Percentiles rank a stretch among this genome's conserved stretches.
These are phyloP conservation scores for Matsumyia berberina DNA, from an alignment of 2,888 invertebrate genomes.

Conservation along the genomic window DNA sequence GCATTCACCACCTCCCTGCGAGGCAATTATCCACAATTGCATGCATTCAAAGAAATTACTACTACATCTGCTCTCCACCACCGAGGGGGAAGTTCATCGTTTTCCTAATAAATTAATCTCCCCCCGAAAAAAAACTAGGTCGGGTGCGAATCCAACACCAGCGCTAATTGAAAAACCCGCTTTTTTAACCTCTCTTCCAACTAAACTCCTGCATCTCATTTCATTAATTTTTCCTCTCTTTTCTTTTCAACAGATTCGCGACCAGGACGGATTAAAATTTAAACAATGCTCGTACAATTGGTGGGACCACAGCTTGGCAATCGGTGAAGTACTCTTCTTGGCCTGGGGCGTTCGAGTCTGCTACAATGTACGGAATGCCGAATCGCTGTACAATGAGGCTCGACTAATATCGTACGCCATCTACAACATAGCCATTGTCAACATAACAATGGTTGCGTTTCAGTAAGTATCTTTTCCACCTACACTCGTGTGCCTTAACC, in stretches of 20 bases:
- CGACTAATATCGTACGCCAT: slow-evolving; percentile 96
- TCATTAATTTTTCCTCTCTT: slow-evolving; percentile 35
- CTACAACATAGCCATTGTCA: slow-evolving; percentile 96
- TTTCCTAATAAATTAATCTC: slow-evolving; percentile 1
- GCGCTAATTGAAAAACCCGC: background rate
- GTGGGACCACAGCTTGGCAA: slow-evolving; percentile 97
- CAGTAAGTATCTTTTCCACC: slow-evolving; percentile 89
- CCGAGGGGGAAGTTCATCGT: background rate
- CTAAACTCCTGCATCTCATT: slow-evolving; percentile 27
- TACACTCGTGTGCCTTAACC: slow-evolving; percentile 5
- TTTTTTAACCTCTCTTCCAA: slow-evolving; percentile 5
- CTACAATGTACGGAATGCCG: slow-evolving; percentile 94
- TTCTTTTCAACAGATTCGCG: slow-evolving; percentile 86
- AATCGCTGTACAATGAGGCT: slow-evolving; percentile 96
- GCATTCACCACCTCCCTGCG: no score
- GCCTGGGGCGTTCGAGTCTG: slow-evolving; percentile 94
- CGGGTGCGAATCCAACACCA: background rate
- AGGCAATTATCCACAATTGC: no score
- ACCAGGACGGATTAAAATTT: slow-evolving; percentile 91
- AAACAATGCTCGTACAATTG: slow-evolving; percentile 96
- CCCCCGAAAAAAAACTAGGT: slow-evolving; percentile 19
- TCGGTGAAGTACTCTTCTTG: slow-evolving; percentile 91
- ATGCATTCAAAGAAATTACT: no score
- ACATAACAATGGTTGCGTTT: slow-evolving; percentile 95
- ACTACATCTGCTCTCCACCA: background rate